A percentile compares a stretch with the other conserved stretches of the same genome.
Conservation (phyloP, 2,888 invertebrate genomes). For the Lithophane leautieri region DNA sequence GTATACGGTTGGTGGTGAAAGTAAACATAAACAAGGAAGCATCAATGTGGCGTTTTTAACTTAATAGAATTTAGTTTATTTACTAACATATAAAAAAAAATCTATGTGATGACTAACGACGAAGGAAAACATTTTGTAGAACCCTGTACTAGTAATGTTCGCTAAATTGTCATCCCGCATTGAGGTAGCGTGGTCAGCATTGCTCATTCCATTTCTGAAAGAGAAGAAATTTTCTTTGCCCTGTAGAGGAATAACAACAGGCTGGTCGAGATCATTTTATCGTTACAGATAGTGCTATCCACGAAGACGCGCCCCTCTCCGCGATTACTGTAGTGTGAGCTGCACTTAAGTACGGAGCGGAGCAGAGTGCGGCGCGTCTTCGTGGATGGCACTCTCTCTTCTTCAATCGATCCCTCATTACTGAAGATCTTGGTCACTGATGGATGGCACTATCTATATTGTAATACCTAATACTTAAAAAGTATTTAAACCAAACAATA, state of each 20-base stretch:
- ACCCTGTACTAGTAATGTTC: background rate
- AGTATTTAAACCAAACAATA: background rate
- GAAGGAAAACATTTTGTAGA: background rate
- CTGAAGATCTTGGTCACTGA: too few relatives aligned
- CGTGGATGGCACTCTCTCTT: too few relatives aligned
- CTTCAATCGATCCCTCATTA: too few relatives aligned
- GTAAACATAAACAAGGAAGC: slow-evolving; percentile 3
- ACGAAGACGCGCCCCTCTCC: too few relatives aligned
- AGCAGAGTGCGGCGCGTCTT: too few relatives aligned
- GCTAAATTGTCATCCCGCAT: background rate
- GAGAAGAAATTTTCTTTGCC: background rate
- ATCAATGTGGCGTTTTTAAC: background rate
- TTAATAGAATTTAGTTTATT: background rate
- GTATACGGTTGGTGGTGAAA: background rate
- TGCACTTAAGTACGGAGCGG: too few relatives aligned
- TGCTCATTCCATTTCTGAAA: background rate
- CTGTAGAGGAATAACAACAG: background rate
- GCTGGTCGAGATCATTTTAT: too few relatives aligned
- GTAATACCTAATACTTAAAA: background rate
- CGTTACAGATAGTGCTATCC: too few relatives aligned
- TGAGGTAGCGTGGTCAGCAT: background rate
- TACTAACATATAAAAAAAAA: too few relatives aligned
- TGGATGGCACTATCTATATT: too few relatives aligned
- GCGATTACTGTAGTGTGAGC: too few relatives aligned
- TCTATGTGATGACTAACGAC: background rate